Conservation (phyloP, 1,140 invertebrate species). For the Zaprionus davidi region DNA sequence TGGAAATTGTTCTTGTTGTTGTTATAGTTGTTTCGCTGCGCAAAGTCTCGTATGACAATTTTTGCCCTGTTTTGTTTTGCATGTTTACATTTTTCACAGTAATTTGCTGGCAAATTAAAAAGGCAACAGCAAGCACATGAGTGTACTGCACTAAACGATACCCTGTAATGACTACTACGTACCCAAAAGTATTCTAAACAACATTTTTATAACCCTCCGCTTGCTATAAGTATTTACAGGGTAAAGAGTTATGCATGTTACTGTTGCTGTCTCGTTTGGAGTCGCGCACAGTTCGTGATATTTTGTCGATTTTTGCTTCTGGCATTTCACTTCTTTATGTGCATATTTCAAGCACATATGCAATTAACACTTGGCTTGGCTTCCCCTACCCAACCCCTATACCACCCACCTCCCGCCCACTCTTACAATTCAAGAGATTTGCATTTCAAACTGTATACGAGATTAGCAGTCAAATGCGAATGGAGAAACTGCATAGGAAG, state of each 20-base stretch:
- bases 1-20: conserved; percentile 9
- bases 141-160: neutral
- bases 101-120: conserved; percentile 52
- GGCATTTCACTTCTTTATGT: conserved; percentile 33
- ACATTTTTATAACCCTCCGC: neutral
- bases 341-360: conserved; percentile 56
- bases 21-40: neutral
- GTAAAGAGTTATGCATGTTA: conserved; percentile 39
- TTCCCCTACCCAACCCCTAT: neutral
- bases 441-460: conserved; percentile 17
- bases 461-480: conserved; percentile 47
- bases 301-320: conserved; percentile 60
- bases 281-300: conserved; percentile 65
- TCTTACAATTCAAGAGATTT: neutral
- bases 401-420: too few relatives aligned
- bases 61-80: conserved; percentile 38
- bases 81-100: conserved; percentile 60
- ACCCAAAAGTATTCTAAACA: neutral
- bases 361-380: conserved; percentile 57
- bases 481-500: conserved; percentile 47
- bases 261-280: conserved; percentile 31
- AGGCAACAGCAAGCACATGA: conserved; percentile 21
- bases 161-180: neutral
- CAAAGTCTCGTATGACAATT: conserved; percentile 33
- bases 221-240: neutral